Evolutionary conservation across 2,113 vertebrate genomes (phyloP).

Genomic region (Salvelinus sp.): DNA sequence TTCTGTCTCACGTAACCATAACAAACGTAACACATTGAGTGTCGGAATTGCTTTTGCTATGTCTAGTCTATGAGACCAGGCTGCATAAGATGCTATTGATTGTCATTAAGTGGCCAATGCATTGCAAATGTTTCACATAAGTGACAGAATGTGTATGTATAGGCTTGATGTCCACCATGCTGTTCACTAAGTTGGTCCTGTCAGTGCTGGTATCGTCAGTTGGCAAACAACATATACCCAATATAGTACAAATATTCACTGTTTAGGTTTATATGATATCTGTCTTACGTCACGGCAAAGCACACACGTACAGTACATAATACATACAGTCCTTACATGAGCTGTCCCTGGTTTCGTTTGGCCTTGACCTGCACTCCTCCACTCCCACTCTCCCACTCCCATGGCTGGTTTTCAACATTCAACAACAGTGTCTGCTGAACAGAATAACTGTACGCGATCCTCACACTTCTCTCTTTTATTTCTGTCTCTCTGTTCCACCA

Average conservation of each 20-base stretch:
- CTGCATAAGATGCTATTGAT: too few relatives aligned
- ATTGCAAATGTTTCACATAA: conserved; percentile 8
- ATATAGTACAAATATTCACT: too few relatives aligned
- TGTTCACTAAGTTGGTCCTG: too few relatives aligned
- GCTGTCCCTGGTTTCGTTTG: conserved; percentile 56
- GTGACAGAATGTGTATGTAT: conserved; percentile 1
- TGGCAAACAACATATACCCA: neutral
- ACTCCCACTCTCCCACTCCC: conserved; percentile 45
- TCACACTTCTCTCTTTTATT: conserved; percentile 66
- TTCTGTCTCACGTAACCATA: too few relatives aligned
- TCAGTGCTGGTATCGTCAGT: too few relatives aligned
- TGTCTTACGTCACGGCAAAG: too few relatives aligned
- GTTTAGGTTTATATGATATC: too few relatives aligned
- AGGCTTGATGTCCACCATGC: neutral
- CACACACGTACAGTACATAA: too few relatives aligned
- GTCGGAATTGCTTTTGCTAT: too few relatives aligned
- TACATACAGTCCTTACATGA: conserved; percentile 32
- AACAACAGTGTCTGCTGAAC: conserved; percentile 62
- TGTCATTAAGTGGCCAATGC: neutral
- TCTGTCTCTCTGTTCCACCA: conserved; percentile 56
- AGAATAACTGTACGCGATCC: conserved; percentile 31
- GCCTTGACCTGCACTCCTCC: conserved; percentile 51
- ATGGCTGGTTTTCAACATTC: conserved; percentile 57
- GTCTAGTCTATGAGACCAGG: too few relatives aligned
- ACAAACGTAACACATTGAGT: too few relatives aligned